These are phyloP conservation scores for Struthidea cinerea DNA, from an alignment of 2,113 vertebrate genomes.

Conservation along the genomic window DNA sequence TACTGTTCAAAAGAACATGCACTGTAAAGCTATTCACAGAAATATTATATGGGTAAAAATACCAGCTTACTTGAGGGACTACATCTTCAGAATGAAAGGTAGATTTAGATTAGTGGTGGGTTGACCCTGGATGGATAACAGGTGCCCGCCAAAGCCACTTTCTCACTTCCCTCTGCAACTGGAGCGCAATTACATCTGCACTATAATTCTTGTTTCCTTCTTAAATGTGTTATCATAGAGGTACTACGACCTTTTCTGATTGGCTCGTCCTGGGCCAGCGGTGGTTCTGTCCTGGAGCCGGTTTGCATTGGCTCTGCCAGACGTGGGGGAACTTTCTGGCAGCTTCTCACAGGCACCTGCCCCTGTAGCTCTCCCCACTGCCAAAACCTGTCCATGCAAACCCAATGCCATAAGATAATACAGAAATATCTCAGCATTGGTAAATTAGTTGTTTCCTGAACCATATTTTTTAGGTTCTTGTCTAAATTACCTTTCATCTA, in stretches of 20 bases:
- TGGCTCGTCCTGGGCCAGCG: background rate
- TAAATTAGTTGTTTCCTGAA: background rate
- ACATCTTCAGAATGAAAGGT: background rate
- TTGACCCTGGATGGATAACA: background rate
- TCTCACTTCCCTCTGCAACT: background rate
- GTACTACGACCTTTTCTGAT: background rate
- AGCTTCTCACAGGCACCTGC: accelerated
- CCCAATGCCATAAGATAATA: background rate
- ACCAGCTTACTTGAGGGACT: background rate
- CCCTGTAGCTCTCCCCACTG: background rate
- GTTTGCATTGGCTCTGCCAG: accelerated
- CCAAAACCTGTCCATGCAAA: background rate
- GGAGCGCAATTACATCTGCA: background rate
- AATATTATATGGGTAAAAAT: background rate
- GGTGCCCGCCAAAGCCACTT: background rate
- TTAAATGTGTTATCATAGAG: background rate
- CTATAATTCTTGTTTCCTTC: background rate
- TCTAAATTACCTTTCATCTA: background rate
- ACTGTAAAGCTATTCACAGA: background rate
- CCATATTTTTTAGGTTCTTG: background rate
- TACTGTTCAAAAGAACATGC: background rate
- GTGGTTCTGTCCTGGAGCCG: accelerated
- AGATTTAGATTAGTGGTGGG: background rate
- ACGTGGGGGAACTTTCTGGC: too few species aligned
- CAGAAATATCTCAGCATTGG: background rate